These are phyloP conservation scores for Triplophysa bombifrons DNA, from an alignment of 2,797 vertebrate genomes.

Conservation along the genomic window DNA sequence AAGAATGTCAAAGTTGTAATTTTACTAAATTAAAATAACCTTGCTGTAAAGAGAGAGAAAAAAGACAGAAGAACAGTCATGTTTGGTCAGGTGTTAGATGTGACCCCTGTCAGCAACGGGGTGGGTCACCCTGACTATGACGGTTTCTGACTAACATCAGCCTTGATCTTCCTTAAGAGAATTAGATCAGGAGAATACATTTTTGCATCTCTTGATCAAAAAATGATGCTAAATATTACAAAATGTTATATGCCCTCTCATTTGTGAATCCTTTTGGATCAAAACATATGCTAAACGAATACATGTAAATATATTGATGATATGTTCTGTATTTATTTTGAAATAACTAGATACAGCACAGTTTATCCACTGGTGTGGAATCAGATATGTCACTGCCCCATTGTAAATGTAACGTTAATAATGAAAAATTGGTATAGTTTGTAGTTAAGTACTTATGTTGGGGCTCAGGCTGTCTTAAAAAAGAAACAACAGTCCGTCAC, in stretches of 20 bases:
- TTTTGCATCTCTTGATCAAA: neutral
- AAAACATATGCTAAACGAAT: too few species aligned
- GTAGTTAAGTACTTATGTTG: neutral
- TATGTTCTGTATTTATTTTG: neutral
- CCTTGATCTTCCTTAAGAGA: too few species aligned
- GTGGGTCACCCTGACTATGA: too few species aligned
- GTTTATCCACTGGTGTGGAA: too few species aligned
- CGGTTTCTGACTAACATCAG: too few species aligned
- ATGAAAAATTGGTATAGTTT: neutral
- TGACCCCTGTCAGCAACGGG: conserved; percentile 8
- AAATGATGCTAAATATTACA: too few species aligned
- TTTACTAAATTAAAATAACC: too few species aligned
- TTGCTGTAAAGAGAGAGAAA: too few species aligned
- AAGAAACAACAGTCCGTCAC: neutral
- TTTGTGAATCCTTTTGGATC: too few species aligned
- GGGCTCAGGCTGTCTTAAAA: neutral
- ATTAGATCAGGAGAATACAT: neutral
- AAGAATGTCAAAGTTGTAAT: too few species aligned
- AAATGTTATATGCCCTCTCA: neutral
- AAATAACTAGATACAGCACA: too few species aligned
- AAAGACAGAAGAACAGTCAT: conserved; percentile 4
- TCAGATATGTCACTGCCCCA: neutral
- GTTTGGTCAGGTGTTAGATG: neutral
- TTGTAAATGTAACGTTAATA: neutral
- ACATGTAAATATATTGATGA: neutral